Percentiles rank a stretch among this genome's conserved stretches.
phyloP scores from a whole-genome alignment of 2,797 vertebrate species.

The Austrolebias charrua region DNA sequence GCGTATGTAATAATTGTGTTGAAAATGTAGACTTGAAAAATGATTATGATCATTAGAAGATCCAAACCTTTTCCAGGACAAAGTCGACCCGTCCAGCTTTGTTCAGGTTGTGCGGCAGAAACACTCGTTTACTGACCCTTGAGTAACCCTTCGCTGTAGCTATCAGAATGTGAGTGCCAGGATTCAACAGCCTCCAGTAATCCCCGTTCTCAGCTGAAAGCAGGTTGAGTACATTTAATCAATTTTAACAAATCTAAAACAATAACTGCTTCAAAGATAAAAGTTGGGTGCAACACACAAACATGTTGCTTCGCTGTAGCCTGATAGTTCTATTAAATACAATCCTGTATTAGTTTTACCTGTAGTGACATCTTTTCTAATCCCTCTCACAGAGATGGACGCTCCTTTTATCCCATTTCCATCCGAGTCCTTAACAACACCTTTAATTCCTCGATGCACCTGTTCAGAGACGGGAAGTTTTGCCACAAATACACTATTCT shows the following conservation, averaged over 20 bases:
- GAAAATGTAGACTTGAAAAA: too few relatives aligned
- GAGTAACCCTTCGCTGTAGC: constrained; percentile 88
- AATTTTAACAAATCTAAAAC: too few relatives aligned
- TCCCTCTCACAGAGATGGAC: constrained; percentile 85
- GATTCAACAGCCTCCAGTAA: constrained; percentile 91
- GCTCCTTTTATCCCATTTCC: constrained; percentile 92
- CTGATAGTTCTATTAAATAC: not conserved
- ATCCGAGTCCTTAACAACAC: constrained; percentile 85
- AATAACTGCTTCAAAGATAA: too few relatives aligned
- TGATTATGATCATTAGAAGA: not conserved
- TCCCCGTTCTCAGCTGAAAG: constrained; percentile 88
- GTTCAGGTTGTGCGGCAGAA: constrained; percentile 83
- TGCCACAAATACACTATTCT: too few relatives aligned
- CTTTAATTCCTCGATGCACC: constrained; percentile 95
- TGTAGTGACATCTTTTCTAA: constrained; percentile 91
- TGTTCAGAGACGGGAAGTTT: constrained; percentile 53
- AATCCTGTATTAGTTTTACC: constrained; percentile 74
- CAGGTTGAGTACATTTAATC: too few relatives aligned
- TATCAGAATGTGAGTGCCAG: constrained; percentile 86
- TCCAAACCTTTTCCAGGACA: constrained; percentile 77
- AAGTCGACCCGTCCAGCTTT: constrained; percentile 90
- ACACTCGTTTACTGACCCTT: constrained; percentile 86
- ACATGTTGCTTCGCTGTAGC: too few relatives aligned
- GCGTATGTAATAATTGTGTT: too few relatives aligned
- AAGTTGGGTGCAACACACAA: too few relatives aligned